Percentiles rank a stretch among this genome's conserved stretches.
phyloP scores from a whole-genome alignment of 2,113 vertebrate genomes.

The Amphilophus citrinellus region DNA sequence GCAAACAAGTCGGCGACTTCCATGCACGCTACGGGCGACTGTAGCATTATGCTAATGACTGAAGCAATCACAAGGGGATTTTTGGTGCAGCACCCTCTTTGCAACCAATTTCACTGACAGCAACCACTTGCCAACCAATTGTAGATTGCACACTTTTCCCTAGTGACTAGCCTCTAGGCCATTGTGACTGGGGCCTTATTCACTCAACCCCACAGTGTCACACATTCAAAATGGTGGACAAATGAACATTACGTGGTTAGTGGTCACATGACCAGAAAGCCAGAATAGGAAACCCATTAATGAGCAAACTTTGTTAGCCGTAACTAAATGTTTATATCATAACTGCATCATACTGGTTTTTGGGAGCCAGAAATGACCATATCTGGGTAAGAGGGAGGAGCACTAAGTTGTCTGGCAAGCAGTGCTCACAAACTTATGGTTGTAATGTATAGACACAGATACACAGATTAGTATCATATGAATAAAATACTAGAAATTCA shows the following conservation, averaged over 20 bases:
- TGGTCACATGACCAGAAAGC: background rate
- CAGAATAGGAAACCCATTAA: background rate
- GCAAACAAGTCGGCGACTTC: too few species aligned
- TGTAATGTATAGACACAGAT: background rate
- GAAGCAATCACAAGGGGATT: too few species aligned
- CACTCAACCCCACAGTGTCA: too few species aligned
- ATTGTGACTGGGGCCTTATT: too few species aligned
- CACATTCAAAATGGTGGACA: too few species aligned
- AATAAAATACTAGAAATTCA: background rate
- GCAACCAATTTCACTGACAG: too few species aligned
- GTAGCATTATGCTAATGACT: too few species aligned
- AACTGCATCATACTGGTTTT: background rate
- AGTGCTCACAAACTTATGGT: background rate
- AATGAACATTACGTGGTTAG: background rate
- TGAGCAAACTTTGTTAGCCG: background rate
- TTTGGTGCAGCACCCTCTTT: too few species aligned
- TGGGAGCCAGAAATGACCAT: background rate
- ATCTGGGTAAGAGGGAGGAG: background rate
- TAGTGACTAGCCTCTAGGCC: too few species aligned
- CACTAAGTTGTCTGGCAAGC: background rate
- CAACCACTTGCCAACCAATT: too few species aligned
- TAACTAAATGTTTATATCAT: background rate
- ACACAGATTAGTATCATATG: fast-evolving
- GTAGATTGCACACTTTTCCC: background rate
- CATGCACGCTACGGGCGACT: too few species aligned